Conservation (phyloP, 1,140 invertebrate genomes). For the Chymomyza costata region DNA sequence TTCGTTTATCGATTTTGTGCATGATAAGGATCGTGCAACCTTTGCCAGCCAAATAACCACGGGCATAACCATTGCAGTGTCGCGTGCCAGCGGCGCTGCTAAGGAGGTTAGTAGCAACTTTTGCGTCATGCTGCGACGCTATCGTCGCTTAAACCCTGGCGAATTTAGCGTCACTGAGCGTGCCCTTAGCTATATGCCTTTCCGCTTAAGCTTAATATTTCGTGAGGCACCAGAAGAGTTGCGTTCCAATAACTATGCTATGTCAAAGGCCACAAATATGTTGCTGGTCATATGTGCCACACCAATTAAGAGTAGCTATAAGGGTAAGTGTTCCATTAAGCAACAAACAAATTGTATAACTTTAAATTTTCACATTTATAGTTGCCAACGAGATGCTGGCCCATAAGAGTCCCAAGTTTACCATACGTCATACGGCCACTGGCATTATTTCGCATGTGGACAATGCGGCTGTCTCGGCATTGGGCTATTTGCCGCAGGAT, state of each 20-base stretch:
- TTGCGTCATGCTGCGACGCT: constrained; percentile 75
- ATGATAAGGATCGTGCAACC: constrained; percentile 83
- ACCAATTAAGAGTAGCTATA: constrained; percentile 84
- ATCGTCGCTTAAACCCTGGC: constrained; percentile 76
- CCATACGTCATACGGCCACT: constrained; percentile 84
- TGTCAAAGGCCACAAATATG: constrained; percentile 75
- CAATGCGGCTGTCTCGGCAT: constrained; percentile 84
- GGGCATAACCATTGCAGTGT: constrained; percentile 77
- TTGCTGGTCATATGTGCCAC: constrained; percentile 84
- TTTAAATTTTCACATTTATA: constrained; percentile 61
- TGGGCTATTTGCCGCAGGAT: constrained; percentile 93
- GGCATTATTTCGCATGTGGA: constrained; percentile 87
- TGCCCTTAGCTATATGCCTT: constrained; percentile 82
- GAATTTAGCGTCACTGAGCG: constrained; percentile 81
- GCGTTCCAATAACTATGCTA: constrained; percentile 50
- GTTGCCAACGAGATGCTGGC: constrained; percentile 79
- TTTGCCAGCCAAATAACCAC: constrained; percentile 80
- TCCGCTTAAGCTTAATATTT: constrained; percentile 83
- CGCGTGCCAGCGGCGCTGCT: constrained; percentile 43
- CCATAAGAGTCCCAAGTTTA: constrained; percentile 80
- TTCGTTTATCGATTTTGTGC: constrained; percentile 90
- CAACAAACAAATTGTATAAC: background rate
- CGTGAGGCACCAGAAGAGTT: constrained; percentile 78
- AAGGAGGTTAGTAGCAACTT: constrained; percentile 62
- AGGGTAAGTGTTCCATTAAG: constrained; percentile 78